A percentile compares a stretch with the other conserved stretches of the same genome.
These are phyloP conservation scores for Morphnarchus princeps DNA, from an alignment of 2,113 vertebrate species.

Conservation along the genomic window DNA sequence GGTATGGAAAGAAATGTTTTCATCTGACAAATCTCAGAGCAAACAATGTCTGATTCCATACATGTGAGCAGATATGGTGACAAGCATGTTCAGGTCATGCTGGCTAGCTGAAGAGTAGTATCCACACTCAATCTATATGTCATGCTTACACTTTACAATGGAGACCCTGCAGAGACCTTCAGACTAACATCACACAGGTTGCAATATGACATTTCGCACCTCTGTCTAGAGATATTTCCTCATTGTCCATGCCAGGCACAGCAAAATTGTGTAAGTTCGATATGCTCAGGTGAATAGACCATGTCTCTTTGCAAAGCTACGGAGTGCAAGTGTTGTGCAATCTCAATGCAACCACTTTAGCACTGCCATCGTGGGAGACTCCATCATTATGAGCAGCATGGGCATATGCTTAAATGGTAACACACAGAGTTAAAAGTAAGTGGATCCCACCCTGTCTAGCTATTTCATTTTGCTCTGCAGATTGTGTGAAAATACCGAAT, in stretches of 20 bases:
- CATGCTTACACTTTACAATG: neutral
- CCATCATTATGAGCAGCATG: neutral
- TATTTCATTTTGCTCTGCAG: neutral
- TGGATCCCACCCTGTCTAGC: neutral
- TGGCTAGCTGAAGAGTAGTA: neutral
- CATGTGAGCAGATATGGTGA: neutral
- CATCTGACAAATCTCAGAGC: neutral
- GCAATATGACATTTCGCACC: neutral
- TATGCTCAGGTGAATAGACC: neutral
- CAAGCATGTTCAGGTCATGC: neutral
- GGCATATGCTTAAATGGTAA: neutral
- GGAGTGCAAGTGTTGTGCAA: neutral
- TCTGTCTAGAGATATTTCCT: neutral
- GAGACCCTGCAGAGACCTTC: neutral
- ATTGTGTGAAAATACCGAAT: neutral
- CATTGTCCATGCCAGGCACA: neutral
- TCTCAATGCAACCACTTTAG: neutral
- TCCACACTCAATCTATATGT: neutral
- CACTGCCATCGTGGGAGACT: neutral
- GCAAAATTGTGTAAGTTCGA: neutral
- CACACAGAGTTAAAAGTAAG: neutral
- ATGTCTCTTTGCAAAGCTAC: neutral
- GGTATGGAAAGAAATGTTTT: neutral
- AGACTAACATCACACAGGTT: neutral
- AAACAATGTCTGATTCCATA: neutral